Evolutionary conservation across 2,797 vertebrate species (phyloP).

Genomic region (Lacerta bilineata): DNA sequence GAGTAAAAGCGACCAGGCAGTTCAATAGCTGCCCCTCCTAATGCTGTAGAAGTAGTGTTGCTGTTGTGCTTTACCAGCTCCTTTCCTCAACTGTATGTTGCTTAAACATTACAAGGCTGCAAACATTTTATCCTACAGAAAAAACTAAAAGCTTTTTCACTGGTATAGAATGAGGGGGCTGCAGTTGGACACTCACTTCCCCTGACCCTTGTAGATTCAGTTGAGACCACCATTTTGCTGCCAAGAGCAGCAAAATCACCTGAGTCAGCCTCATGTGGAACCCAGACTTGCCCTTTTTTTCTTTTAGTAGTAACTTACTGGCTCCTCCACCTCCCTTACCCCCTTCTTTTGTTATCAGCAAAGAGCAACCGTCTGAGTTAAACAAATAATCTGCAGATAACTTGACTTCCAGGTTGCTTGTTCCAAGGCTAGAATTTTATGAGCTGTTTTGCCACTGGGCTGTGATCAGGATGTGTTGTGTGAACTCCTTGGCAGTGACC

Average conservation of each 20-base stretch:
- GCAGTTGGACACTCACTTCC: too few relatives aligned
- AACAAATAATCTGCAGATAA: constrained; percentile 74
- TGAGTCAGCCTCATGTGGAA: background rate
- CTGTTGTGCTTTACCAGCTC: background rate
- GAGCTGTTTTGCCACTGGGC: constrained; percentile 39
- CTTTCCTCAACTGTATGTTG: background rate
- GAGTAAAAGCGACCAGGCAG: background rate
- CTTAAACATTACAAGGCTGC: too few relatives aligned
- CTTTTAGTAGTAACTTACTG: background rate
- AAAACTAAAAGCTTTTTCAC: background rate
- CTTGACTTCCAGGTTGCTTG: constrained; percentile 75
- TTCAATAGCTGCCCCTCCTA: background rate
- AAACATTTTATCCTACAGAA: background rate
- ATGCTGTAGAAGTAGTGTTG: too few relatives aligned
- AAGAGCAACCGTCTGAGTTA: constrained; percentile 54
- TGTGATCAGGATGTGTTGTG: constrained; percentile 63
- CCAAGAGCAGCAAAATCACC: background rate
- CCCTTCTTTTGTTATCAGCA: background rate
- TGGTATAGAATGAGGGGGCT: background rate
- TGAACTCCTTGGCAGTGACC: constrained; percentile 78
- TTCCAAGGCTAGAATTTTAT: constrained; percentile 62
- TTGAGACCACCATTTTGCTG: background rate
- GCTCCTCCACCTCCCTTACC: background rate
- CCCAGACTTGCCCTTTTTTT: background rate
- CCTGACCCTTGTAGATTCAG: too few relatives aligned